Evolutionary conservation across 2,888 invertebrate species (phyloP), one percentile per base, ranked within the genome.

Genomic region (Hydraecia micacea): DNA sequence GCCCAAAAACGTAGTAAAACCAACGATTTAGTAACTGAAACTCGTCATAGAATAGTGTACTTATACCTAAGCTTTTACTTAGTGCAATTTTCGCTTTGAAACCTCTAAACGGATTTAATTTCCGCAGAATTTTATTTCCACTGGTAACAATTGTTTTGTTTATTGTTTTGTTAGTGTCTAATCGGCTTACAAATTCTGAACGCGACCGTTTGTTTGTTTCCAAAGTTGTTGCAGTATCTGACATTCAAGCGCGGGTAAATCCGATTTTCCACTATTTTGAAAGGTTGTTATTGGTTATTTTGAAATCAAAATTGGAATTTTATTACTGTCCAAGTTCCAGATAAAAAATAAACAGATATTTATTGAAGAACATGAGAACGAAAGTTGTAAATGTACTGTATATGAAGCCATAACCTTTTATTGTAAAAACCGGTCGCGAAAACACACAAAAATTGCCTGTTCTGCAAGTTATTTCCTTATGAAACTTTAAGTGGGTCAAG

Each of bases 401-500:
- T 77, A 71, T 68, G 65, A 79, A 83, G 72, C 65, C 28, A 83
- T 83, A 83, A 84, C 73, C 80, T 71, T 83, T 83, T 60, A 83
- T 79, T 74, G 60, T 77, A 36, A 55, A 74, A 78, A 76, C 79
- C 66, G 66, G 84, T 85, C 73, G 39, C n/a, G 77, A 85, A 78
- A 77, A 80, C n/a, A 67, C 49, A 73, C 77, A 75, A 81, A 77
- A 68, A 60, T 67, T 79, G 79, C 77, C 73, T 68, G 84, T 77
- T 75, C 60, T 49, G 78, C 81, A 18, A 69, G 32, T 85, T 77
- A 77, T 84, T 85, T 81, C 84, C 81, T 79, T 77, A 81, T 78
- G 77, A 84, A 86, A 79, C 60, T 74, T 84, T 58, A 83, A 82
- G 62, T 80, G 58, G 87, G 88, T 88, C 87, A 88, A 87, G 88